phyloP scores from a whole-genome alignment of 2,797 vertebrate genomes.

The Basileuterus tristriatus region DNA sequence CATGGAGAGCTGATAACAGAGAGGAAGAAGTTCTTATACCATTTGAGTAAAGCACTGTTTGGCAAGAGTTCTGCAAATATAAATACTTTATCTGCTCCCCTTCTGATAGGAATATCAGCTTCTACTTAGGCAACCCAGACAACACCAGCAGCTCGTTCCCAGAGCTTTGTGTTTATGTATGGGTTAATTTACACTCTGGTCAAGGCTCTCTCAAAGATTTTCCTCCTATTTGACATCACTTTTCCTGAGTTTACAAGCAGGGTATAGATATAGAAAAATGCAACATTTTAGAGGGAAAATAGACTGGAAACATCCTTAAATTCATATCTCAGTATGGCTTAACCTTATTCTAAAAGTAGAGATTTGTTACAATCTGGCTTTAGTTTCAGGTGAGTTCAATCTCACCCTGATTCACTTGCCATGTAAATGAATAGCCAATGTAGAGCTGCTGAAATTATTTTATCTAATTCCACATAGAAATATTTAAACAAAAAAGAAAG shows the following conservation, averaged over 20 bases:
- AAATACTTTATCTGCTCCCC: background rate
- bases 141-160: background rate
- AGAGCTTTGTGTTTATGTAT: background rate
- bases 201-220: background rate
- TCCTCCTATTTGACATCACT: background rate
- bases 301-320: background rate
- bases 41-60: background rate
- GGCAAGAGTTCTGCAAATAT: background rate
- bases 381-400: background rate
- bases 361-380: background rate
- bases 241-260: background rate
- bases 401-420: background rate
- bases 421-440: background rate
- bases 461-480: background rate
- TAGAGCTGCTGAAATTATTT: background rate
- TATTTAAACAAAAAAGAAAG: background rate
- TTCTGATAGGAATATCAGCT: background rate
- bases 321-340: background rate
- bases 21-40: background rate
- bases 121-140: background rate
- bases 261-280: background rate
- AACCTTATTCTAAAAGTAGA: background rate
- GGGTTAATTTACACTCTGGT: background rate
- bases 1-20: background rate
- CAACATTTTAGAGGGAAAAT: background rate